Percentiles rank a stretch among this genome's conserved stretches.
Conservation (phyloP, 1,140 invertebrate species). For the Laupala kohalensis region DNA sequence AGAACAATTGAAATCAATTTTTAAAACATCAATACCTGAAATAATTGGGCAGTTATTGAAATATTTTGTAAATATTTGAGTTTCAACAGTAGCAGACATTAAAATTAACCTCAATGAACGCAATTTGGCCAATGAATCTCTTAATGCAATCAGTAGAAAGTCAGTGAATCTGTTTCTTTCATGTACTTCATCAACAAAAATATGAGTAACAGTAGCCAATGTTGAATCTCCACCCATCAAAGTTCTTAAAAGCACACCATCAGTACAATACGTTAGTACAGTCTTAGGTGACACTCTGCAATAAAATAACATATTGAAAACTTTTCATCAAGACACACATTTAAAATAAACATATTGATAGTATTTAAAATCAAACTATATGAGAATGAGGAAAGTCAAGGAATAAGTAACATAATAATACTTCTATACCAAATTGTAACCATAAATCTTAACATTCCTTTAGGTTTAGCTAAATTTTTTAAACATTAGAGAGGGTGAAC, state of each 20-base stretch:
- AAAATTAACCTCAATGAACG: constrained; percentile 68
- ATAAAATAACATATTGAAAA: constrained; percentile 18
- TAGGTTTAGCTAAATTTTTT: no score
- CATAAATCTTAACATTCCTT: no score
- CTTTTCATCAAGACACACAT: background rate
- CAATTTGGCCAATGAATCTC: constrained; percentile 57
- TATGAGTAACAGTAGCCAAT: constrained; percentile 62
- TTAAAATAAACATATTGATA: background rate
- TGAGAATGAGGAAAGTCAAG: background rate
- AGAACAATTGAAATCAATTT: no score
- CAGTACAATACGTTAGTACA: constrained; percentile 80
- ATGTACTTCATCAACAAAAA: constrained; percentile 88
- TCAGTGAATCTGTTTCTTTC: constrained; percentile 85
- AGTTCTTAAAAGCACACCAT: constrained; percentile 74
- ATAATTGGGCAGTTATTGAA: constrained; percentile 69
- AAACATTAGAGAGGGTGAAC: no score
- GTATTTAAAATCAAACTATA: background rate
- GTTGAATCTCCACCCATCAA: constrained; percentile 62
- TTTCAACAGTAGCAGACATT: constrained; percentile 91
- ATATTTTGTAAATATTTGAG: constrained; percentile 63
- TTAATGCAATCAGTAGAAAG: constrained; percentile 76
- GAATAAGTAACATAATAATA: no score
- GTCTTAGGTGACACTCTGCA: constrained; percentile 62
- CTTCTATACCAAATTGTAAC: no score
- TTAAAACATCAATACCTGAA: no score